Percentiles rank a stretch among this genome's conserved stretches.
These are phyloP conservation scores for Urocyon cinereoargenteus DNA, from an alignment of 2,797 vertebrate genomes.

Conservation along the genomic window DNA sequence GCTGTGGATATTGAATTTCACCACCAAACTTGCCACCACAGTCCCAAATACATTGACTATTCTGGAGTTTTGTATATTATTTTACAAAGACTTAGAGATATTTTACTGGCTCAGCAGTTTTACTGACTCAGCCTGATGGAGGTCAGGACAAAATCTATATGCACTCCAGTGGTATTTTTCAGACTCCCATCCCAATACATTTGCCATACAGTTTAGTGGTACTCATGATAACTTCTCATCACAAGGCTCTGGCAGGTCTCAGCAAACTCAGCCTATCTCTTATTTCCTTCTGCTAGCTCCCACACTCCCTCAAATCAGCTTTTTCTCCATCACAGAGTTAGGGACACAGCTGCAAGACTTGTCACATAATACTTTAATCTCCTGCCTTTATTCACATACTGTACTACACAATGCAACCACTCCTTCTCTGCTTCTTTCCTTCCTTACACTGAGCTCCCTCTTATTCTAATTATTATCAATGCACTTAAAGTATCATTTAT, in stretches of 20 bases:
- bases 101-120: not conserved
- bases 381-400: not conserved
- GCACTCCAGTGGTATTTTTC: not conserved
- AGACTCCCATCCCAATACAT: not conserved
- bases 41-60: not conserved
- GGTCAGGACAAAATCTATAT: not conserved
- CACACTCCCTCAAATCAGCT: not conserved
- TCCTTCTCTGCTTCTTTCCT: not conserved
- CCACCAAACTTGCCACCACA: not conserved
- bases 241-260: no score
- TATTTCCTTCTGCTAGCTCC: not conserved
- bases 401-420: fast-evolving
- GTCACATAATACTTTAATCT: not conserved
- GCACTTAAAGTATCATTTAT: not conserved
- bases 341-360: not conserved
- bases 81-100: not conserved
- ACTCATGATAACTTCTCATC: not conserved
- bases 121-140: not conserved
- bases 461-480: conserved; percentile 29
- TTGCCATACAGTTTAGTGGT: not conserved
- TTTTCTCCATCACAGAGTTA: not conserved
- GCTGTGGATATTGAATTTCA: not conserved
- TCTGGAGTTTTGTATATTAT: not conserved
- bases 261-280: not conserved
- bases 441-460: not conserved